Evolutionary conservation across 1,140 invertebrate species (phyloP), one percentile per base, ranked within the genome.

Genomic region (Drosophila sp.): DNA sequence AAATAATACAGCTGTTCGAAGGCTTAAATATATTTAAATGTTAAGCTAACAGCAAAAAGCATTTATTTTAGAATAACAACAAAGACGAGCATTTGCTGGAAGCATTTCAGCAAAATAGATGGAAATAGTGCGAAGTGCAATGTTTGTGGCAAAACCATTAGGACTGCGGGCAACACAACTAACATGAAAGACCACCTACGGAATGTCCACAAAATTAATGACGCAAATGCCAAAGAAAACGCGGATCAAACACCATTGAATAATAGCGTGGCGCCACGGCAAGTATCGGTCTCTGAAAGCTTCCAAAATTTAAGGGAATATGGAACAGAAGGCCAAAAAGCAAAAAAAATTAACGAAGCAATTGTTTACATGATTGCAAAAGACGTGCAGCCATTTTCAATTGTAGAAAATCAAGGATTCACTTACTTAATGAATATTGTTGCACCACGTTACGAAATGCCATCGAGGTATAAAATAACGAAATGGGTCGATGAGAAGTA

Each of bases 401-500:
- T 56, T 23, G 57, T 60, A 1, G 57, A 60, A 38, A 35, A 60
- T 38, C 6, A 23, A 17, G 57, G 57, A 1, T 60, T 60, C 11
- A 60, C 1, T 1, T 23, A 60, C 4, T 60, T 60, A 10, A 35
- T 58, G 33, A 60, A 60, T 7, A 38, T 23, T 8, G 57, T 60
- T 1, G 57, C 57, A 60, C 57, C 57, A 1, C 32, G 17, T 17
- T 17, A 17, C 17, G 17, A 17, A 17, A 17, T 17, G 17, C 17
- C 17, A 17, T 17, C 17, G 32, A 33, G 32, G 32, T 33, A 33
- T 33, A 33, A 33, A 33, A 33, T 33, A 33, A 33, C 32, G 17
- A 60, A 38, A 33, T 60, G 30, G 57, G 33, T 60, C 57, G 57
- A 60, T 38, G 57, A 60, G 10, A 60, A 60, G 33, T 60, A 35